phyloP scores from a whole-genome alignment of 2,888 invertebrate genomes.

The Dasysyrphus tricinctus region DNA sequence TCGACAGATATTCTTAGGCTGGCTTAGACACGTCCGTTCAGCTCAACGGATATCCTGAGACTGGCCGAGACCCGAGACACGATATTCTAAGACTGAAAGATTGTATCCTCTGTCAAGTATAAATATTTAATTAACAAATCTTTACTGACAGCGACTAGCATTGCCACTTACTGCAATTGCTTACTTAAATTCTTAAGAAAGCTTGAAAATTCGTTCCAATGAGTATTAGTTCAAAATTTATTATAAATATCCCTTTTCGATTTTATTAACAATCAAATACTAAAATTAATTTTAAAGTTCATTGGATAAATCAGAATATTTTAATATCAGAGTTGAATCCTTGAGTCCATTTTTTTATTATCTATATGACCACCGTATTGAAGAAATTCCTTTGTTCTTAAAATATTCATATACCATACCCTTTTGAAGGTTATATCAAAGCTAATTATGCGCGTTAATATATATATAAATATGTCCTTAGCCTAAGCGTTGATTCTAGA shows the following conservation, averaged over 20 bases:
- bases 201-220: slow-evolving; percentile 15
- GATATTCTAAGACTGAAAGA: too few relatives aligned
- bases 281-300: slow-evolving; percentile 38
- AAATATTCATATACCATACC: slow-evolving; percentile 21
- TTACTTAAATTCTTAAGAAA: too few relatives aligned
- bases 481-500: slow-evolving; percentile 34
- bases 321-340: slow-evolving; percentile 47
- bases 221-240: not conserved
- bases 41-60: too few relatives aligned
- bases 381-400: slow-evolving; percentile 12
- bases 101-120: too few relatives aligned
- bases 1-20: too few relatives aligned
- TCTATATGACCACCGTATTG: not conserved
- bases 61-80: too few relatives aligned
- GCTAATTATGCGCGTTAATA: slow-evolving; percentile 60
- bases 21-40: too few relatives aligned
- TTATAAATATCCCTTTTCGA: not conserved
- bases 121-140: too few relatives aligned
- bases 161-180: too few relatives aligned
- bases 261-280: not conserved
- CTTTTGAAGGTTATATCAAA: slow-evolving; percentile 50
- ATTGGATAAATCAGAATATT: slow-evolving; percentile 56
- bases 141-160: too few relatives aligned
- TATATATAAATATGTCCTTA: slow-evolving; percentile 11
- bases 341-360: slow-evolving; percentile 11